phyloP scores from a whole-genome alignment of 2,888 invertebrate species.

The Lysandra bellargus region DNA sequence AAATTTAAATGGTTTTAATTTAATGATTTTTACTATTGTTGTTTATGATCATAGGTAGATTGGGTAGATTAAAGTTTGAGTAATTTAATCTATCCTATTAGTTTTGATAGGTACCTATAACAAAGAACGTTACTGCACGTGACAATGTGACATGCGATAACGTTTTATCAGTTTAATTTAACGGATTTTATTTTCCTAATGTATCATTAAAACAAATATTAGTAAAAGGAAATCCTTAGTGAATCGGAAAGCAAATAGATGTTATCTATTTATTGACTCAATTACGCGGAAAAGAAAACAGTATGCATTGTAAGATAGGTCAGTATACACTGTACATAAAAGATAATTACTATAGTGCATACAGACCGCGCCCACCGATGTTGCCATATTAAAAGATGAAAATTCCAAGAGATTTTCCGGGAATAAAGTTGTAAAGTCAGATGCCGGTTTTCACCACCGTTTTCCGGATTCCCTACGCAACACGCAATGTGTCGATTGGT shows the following conservation, averaged over 20 bases:
- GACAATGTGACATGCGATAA: no score
- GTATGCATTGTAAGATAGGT: constrained; percentile 17
- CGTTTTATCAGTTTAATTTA: neutral
- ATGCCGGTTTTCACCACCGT: no score
- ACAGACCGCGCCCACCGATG: constrained; percentile 10
- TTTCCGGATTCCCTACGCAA: no score
- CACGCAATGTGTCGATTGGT: no score
- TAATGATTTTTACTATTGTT: no score
- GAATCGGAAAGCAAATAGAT: neutral
- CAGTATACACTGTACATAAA: constrained; percentile 3
- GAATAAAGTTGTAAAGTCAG: no score
- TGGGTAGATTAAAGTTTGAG: no score
- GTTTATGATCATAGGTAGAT: no score
- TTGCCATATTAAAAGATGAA: neutral
- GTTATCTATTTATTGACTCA: neutral
- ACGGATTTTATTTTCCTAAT: neutral
- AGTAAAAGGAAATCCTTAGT: neutral
- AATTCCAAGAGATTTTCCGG: neutral
- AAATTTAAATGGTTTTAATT: no score
- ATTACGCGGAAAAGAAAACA: constrained; percentile 7
- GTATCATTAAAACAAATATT: neutral
- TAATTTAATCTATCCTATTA: no score
- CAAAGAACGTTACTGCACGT: no score
- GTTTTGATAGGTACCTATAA: no score
- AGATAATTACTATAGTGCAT: neutral